These are phyloP conservation scores for Muscicapa adusta DNA, from an alignment of 2,113 vertebrate species.

Conservation along the genomic window DNA sequence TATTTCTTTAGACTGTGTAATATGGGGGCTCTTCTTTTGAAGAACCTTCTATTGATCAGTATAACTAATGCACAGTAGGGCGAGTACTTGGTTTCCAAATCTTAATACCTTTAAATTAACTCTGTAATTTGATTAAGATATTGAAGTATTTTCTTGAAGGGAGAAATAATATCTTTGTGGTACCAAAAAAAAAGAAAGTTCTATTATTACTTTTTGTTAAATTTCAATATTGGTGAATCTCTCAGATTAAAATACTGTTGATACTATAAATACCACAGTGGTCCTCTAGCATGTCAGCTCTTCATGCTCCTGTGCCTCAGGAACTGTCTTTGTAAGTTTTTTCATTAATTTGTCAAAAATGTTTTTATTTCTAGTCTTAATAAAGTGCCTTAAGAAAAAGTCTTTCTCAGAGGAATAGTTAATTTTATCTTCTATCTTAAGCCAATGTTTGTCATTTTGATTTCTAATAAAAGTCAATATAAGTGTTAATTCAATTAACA, in stretches of 20 bases:
- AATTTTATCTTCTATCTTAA: neutral
- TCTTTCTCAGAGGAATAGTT: neutral
- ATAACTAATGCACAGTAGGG: neutral
- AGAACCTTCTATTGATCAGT: neutral
- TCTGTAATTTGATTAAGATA: neutral
- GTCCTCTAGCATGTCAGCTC: neutral
- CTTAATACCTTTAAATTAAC: neutral
- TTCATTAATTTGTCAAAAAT: neutral
- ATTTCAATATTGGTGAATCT: neutral
- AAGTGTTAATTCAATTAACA: neutral
- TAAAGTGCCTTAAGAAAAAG: neutral
- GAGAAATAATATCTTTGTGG: neutral
- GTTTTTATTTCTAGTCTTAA: neutral
- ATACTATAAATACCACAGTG: neutral
- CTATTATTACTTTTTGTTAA: neutral
- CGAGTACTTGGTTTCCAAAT: neutral
- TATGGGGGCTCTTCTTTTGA: neutral
- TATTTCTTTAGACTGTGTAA: neutral
- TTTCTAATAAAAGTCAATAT: constrained; percentile 6
- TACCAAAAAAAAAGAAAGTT: neutral
- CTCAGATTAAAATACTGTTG: neutral
- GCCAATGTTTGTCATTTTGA: neutral
- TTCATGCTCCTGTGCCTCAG: neutral
- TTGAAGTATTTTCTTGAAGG: neutral
- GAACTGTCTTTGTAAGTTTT: neutral